Conservation (phyloP, 2,113 vertebrate genomes). For the Nyctibius bracteatus region DNA sequence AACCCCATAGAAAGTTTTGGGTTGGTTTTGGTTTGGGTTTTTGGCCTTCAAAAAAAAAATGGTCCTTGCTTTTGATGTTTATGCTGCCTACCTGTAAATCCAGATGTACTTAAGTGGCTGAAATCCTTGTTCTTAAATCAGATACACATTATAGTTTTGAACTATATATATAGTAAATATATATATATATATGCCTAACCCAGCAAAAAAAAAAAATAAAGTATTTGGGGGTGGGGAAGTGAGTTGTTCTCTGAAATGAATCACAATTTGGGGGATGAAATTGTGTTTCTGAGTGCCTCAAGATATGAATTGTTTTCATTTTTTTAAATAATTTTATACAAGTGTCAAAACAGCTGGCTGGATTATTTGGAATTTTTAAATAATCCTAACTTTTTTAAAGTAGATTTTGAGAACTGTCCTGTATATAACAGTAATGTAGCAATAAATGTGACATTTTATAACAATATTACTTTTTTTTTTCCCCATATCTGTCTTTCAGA, state of each 20-base stretch:
- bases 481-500: conserved; percentile 83
- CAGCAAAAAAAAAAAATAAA: conserved; percentile 26
- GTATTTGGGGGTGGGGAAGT: conserved; percentile 49
- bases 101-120: conserved; percentile 60
- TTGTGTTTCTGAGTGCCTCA: conserved; percentile 78
- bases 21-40: background rate
- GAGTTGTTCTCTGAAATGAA: conserved; percentile 50
- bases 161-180: conserved; percentile 73
- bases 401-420: conserved; percentile 87
- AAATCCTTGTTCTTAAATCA: conserved; percentile 69
- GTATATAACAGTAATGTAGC: conserved; percentile 96
- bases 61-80: conserved; percentile 59
- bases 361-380: conserved; percentile 79
- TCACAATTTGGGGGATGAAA: conserved; percentile 59
- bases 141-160: conserved; percentile 76
- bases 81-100: conserved; percentile 60
- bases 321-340: conserved; percentile 77
- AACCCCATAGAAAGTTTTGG: background rate
- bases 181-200: conserved; percentile 69
- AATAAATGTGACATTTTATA: conserved; percentile 96
- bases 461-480: conserved; percentile 80
- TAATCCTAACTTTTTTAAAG: conserved; percentile 84
- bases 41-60: conserved; percentile 61
- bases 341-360: conserved; percentile 79
- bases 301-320: conserved; percentile 66